Evolutionary conservation across 2,888 invertebrate species (phyloP), one percentile per base, ranked within the genome.

Genomic region (Ennomos erosarius): DNA sequence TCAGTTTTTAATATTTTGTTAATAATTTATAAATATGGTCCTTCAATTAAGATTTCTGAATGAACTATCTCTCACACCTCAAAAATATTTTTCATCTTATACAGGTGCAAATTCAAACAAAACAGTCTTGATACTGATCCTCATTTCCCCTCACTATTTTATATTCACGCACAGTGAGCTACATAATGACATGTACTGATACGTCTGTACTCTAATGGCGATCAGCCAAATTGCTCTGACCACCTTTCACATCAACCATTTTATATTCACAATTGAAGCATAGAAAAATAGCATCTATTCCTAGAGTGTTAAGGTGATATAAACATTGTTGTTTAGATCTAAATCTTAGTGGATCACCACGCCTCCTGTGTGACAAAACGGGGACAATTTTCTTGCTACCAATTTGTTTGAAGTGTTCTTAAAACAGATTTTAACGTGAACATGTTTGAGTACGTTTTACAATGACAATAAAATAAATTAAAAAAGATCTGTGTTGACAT

Each of bases 331-430:
- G 57, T 45, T 45, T 46, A 45, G 42, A 56, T 65, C 57, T 62
- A 55, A 62, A 70, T 75, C 73, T 77, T 76, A 77, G 78, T 82
- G 68, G 79, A 82, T 76, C 81, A 83, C 85, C 88, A 87, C 89
- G 90, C 90, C 90, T 79, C 84, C 77, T 67, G 86, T 87, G 87
- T 84, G 89, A 88, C 88, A 88, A 88, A 59, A 83, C 79, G 81
- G 82, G 82, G 90, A 90, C 90, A 88, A 67, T 87, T 86, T 87
- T 82, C 81, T 77, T 76, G 65, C 65, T 61, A 33, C 62, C 73
- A 64, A 64, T 65, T 62, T 62, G 9, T 10, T 11, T 10, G 26
- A 54, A 13, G 9, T 10, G 8, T 4, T 10, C 37, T 37, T n/a
- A 59, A 58, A 61, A 38, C 52, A 42, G 10, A 26, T 44, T 66